Base-by-base conservation (phyloP, 2,797 vertebrate genomes). In the Prunella strophiata region DNA sequence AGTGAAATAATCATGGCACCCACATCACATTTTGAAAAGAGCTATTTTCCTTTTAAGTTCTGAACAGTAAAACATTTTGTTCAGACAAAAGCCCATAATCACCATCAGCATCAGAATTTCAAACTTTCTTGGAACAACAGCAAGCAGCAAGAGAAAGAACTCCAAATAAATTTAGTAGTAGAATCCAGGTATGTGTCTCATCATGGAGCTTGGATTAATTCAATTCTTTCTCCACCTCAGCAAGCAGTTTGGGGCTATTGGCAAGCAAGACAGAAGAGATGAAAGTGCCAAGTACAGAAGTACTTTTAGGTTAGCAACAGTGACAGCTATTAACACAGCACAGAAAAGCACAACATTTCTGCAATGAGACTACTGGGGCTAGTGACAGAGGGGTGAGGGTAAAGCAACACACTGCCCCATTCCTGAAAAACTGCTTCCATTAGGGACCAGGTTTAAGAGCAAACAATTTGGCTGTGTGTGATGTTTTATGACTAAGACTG, bases 21-120 rank as follows among this genome's bases (percentile, higher is more conserved):
- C 52, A 50, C 48, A 51, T 78, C 23, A 63, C 15, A 76, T 42
- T 85, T 85, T 94, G 71, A 94, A 96, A 96, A 96, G 45, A 91
- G 22, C 34, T 68, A 68, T 78, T 72, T 87, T 92, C 30, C 20
- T 79, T 96, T 85, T 68, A 71, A 47, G 48, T 70, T 90, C 50
- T 72, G 27, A 88, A 63, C n/a, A 58, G 36, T 34, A 93, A 94
- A 94, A 75, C 15, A 19, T 10, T 9, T 29, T 83, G 30, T 74
- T 86, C 47, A 88, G 59, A 43, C 34, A 73, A 79, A 29, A 88
- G 57, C 32, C 42, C 63, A 62, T 85, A 67, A 75, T 79, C 62
- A 68, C 65, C 52, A 62, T 30, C 45, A 77, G 48, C 27, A 78
- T 51, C 71, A 83, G 17, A 88, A 59, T 82, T 73, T 52, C 30